These are phyloP conservation scores for Pollenia angustigena DNA, from an alignment of 2,888 invertebrate species.

Conservation along the genomic window DNA sequence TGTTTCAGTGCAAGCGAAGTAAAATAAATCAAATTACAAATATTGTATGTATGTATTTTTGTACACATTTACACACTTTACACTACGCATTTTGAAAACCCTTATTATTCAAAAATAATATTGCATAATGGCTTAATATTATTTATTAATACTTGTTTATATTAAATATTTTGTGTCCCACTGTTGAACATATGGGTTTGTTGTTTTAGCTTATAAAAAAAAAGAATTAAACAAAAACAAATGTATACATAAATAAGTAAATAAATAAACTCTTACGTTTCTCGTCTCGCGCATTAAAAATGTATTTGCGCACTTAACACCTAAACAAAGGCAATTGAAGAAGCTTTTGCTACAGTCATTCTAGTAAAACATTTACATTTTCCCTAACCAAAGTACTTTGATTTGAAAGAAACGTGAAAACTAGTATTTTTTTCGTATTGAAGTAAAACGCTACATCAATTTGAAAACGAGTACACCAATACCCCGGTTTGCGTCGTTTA, in stretches of 20 bases:
- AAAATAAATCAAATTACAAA: no score
- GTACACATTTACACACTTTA: no score
- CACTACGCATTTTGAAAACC: no score
- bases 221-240: neutral
- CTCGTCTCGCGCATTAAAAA: conserved; percentile 30
- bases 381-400: neutral
- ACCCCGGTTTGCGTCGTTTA: no score
- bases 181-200: conserved; percentile 10
- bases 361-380: conserved; percentile 14
- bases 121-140: no score
- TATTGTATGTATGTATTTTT: no score
- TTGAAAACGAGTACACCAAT: no score
- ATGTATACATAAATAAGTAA: conserved; percentile 7
- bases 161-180: neutral
- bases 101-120: no score
- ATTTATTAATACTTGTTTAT: no score
- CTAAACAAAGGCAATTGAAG: conserved; percentile 44
- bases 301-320: conserved; percentile 46
- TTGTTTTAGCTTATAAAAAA: neutral
- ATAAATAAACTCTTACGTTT: conserved; percentile 24
- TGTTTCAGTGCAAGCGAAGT: no score
- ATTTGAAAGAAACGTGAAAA: neutral
- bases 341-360: neutral
- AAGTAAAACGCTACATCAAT: no score
- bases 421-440: no score